phyloP scores from a whole-genome alignment of 1,140 invertebrate species.

The Drosophila malerkotliana region DNA sequence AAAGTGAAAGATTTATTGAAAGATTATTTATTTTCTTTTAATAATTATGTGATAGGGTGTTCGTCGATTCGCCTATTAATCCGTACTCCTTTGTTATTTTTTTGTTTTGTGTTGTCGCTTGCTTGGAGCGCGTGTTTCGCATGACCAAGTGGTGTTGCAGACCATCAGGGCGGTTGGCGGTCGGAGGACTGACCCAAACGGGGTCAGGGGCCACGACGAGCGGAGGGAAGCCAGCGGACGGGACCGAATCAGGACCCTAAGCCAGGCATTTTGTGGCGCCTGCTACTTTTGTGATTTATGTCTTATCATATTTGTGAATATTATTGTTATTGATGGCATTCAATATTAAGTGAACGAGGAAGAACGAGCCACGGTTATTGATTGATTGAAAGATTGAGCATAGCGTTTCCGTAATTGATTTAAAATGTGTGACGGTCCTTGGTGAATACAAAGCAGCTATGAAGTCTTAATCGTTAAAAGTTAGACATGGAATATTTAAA shows the following conservation, averaged over 20 bases:
- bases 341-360: conserved; percentile 60
- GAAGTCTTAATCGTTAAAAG: background rate
- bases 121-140: conserved; percentile 61
- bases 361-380: conserved; percentile 35
- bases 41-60: background rate
- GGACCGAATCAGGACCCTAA: conserved; percentile 29
- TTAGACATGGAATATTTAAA: conserved; percentile 1
- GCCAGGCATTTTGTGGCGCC: conserved; percentile 68
- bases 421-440: conserved; percentile 47
- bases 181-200: background rate
- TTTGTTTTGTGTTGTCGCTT: conserved; percentile 35
- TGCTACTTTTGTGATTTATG: conserved; percentile 79
- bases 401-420: conserved; percentile 68
- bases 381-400: conserved; percentile 71
- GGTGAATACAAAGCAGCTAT: conserved; percentile 21
- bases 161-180: background rate
- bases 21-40: no score
- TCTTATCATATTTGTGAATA: conserved; percentile 81
- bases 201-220: background rate
- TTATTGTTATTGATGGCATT: conserved; percentile 82
- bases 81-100: conserved; percentile 8
- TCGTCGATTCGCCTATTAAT: conserved; percentile 6
- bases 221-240: conserved; percentile 2
- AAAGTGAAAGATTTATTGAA: no score
- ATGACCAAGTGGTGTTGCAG: conserved; percentile 60